These are phyloP conservation scores for Centrocercus urophasianus DNA, from an alignment of 2,113 vertebrate genomes.

Conservation along the genomic window DNA sequence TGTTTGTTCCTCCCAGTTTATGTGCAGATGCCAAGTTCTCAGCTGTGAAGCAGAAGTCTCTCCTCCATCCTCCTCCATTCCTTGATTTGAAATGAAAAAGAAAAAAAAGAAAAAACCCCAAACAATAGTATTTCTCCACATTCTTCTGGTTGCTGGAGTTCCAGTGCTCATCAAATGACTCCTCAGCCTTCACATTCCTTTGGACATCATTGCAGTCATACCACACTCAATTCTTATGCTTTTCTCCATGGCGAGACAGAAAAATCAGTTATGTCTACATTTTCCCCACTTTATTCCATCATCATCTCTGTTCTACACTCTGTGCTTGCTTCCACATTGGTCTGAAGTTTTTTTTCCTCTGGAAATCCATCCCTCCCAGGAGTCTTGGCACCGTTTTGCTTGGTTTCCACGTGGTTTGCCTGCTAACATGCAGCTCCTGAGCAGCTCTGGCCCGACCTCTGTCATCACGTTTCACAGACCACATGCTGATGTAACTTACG, in stretches of 20 bases:
- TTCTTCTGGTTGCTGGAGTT: not conserved
- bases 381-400: not conserved
- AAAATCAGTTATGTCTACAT: not conserved
- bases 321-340: not conserved
- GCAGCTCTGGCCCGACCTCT: not conserved
- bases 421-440: not conserved
- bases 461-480: not conserved
- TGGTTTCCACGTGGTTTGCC: not conserved
- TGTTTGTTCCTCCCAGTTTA: accelerated
- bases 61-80: not conserved
- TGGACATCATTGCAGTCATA: not conserved
- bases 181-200: not conserved
- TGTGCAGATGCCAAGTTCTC: not conserved
- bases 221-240: not conserved
- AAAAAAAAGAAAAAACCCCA: not conserved
- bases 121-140: not conserved
- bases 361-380: not conserved
- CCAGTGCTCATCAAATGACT: not conserved
- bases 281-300: not conserved
- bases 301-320: not conserved
- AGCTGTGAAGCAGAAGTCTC: not conserved
- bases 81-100: not conserved
- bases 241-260: not conserved
- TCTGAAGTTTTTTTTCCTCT: not conserved
- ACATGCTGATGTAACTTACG: not conserved